Percentiles rank a stretch among this genome's conserved stretches.
phyloP scores from a whole-genome alignment of 2,797 vertebrate species.

The Eidolon dupreanum region DNA sequence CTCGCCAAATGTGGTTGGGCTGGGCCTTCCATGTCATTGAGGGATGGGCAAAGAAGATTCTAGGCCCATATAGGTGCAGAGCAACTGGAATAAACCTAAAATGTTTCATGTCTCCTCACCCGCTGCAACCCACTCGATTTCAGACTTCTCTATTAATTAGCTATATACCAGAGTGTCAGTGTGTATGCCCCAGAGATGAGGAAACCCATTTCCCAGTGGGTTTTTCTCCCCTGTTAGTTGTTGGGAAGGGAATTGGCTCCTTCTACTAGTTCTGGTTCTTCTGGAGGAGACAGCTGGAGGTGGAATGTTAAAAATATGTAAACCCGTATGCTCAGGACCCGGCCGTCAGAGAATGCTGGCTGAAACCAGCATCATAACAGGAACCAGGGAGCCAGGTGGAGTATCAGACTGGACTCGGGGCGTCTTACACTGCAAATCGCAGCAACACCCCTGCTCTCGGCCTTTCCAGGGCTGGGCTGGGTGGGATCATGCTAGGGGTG shows the following conservation, averaged over 20 bases:
- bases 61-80: background rate
- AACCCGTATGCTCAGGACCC: background rate
- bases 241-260: background rate
- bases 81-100: no score
- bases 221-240: background rate
- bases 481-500: background rate
- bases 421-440: background rate
- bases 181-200: rapidly evolving
- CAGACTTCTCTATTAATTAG: background rate
- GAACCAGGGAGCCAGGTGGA: background rate
- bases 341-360: background rate
- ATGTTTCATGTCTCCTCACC: no score
- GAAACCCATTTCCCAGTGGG: background rate
- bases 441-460: background rate
- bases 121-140: background rate
- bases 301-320: background rate
- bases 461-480: background rate
- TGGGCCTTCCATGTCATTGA: background rate
- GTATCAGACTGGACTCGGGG: background rate
- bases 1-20: background rate
- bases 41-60: background rate
- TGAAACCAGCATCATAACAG: background rate
- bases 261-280: background rate
- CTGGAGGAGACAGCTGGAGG: no score
- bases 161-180: rapidly evolving